Base-by-base conservation (phyloP, 2,888 invertebrate species). In the Aleiodes alternator region DNA sequence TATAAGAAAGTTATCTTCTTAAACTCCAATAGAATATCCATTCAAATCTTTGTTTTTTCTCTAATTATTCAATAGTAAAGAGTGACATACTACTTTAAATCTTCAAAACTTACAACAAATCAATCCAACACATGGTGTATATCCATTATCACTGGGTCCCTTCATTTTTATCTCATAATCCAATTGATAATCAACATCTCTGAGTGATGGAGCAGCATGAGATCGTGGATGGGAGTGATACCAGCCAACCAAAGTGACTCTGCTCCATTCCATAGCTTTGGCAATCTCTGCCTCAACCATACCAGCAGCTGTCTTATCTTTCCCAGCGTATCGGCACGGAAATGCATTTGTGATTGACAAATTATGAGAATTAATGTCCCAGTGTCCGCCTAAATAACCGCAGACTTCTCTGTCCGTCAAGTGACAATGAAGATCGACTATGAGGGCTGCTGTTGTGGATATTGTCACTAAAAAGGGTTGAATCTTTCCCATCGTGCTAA, bases 141-240 rank as follows among this genome's bases (percentile, higher is more conserved):
- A 98, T n/a, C 95, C 96, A 79, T 96, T 94, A 90, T 97, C 97
- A 43, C 95, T 95, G 3, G 94, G 94, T 3, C 98, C 98, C 84
- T 97, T 96, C 96, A 98, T 96, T 87, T 95, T 95, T 74, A 98
- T 96, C 90, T 98, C 97, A 90, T 98, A 97, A 85, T 98, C 97
- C 80, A 98, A 90, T 90, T 98, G 98, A 75, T 96, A 94, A 87
- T 98, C 97, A 75, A 98, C 95, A 88, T 98, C 98, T 72, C 96
- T 91, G 76, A 93, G 92, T 84, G 95, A 97, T 78, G 97, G 98
- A 84, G 96, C 95, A 0, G 97, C 95, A 73, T 96, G 95, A 80
- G 95, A 94, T 72, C 94, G 93, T 0, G 97, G 97, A 90, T 98
- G 98, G 9, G 97, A 97, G 90, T 98, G 98, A 90, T 98, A 98